phyloP scores from a whole-genome alignment of 2,113 vertebrate species.

The Eleginops maclovinus region DNA sequence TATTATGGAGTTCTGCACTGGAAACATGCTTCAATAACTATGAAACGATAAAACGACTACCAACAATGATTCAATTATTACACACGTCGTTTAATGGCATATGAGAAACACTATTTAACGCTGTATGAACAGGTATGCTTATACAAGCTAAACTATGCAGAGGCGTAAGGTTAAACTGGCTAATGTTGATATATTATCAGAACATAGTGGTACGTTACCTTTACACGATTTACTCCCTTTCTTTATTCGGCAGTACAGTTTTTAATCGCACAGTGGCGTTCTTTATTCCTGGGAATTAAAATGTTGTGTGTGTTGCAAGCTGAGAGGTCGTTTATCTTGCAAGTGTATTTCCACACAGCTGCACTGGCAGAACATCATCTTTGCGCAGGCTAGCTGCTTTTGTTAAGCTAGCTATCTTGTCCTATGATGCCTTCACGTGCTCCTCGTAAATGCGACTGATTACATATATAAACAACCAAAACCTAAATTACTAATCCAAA shows the following conservation, averaged over 20 bases:
- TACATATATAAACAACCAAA: not conserved
- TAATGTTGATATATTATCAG: conserved; percentile 5
- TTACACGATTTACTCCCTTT: not conserved
- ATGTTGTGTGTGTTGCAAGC: not conserved
- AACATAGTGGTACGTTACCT: conserved; percentile 48
- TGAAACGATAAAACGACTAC: not conserved
- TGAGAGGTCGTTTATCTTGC: not conserved
- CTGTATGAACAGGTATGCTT: not conserved
- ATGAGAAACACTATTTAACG: not conserved
- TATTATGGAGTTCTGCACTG: not conserved
- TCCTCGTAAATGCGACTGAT: not conserved
- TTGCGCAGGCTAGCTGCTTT: conserved; percentile 24
- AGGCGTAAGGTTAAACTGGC: not conserved
- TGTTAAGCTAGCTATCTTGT: conserved; percentile 3
- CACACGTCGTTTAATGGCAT: not conserved
- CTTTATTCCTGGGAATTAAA: conserved; percentile 9
- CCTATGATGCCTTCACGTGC: conserved; percentile 36
- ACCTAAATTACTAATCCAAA: not conserved
- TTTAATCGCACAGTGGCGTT: not conserved
- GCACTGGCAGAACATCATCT: not conserved
- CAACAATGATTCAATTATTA: not conserved
- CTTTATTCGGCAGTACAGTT: not conserved
- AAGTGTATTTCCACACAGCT: conserved; percentile 8
- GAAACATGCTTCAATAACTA: not conserved
- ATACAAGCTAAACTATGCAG: not conserved